Evolutionary conservation across 2,113 vertebrate species (phyloP), one percentile per base, ranked within the genome.

Genomic region (Eudorcas thomsonii): DNA sequence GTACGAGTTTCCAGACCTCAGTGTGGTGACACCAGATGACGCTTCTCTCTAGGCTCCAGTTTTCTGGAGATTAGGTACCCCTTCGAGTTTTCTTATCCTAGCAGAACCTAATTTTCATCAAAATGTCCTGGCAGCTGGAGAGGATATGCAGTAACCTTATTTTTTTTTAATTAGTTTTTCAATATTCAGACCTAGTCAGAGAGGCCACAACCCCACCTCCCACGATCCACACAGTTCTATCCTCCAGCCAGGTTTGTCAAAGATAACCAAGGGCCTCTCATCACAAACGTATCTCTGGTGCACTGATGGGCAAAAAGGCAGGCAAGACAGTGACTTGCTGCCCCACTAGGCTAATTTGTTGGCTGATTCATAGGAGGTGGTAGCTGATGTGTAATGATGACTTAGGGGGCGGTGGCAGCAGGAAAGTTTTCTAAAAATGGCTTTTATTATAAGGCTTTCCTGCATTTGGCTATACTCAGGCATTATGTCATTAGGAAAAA

Each of bases 401-500:
- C 55, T 94, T 48, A 81, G 77, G 60, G 67, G 90, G 94, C 28
- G 28, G 93, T 1, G 4, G 52, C 86, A 94, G 87, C 93, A 95
- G 96, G 94, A 77, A 96, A 88, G 59, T 95, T 96, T 94, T 97
- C 97, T 97, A 98, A 97, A 98, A 97, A 98, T 97, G 94, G 93
- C 80, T 97, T 98, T 98, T 96, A 98, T 98, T 97, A 97, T 82
- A 30, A 96, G 93, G 95, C 86, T 97, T 98, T 94, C 94, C 96
- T 93, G 96, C 91, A 59, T 94, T 94, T 96, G 98, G 97, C 93
- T 93, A 59, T 84, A 96, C 36, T 62, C 93, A 80, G 94, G 96
- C 96, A 98, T 98, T 98, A 98, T 98, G 98, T 98, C 97, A 98
- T 98, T 97, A 98, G 98, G 98, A 98, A 98, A 71, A 98, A 97